phyloP scores from a whole-genome alignment of 1,140 invertebrate species.

The Cyrtorhinus lividipennis region DNA sequence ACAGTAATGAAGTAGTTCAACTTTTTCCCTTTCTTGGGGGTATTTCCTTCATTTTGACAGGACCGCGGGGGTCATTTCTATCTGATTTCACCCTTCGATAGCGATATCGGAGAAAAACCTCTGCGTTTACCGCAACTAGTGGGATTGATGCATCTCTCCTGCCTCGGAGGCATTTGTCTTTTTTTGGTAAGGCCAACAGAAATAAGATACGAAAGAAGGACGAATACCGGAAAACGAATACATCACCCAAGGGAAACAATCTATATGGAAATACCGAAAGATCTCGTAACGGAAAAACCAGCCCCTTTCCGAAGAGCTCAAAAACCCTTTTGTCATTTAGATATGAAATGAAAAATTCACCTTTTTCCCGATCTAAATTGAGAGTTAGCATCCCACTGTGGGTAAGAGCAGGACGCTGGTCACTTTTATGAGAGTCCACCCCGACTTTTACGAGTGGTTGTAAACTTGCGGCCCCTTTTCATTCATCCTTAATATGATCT shows the following conservation, averaged over 20 bases:
- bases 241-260: slow-evolving; percentile 5
- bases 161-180: slow-evolving; percentile 8
- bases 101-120: not conserved
- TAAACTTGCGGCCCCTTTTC: not conserved
- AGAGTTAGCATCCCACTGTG: not conserved
- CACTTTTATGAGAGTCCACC: not conserved
- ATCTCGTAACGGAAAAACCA: not conserved
- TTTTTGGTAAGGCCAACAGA: not conserved
- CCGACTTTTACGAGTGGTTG: not conserved
- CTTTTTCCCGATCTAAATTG: not conserved
- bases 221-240: no score
- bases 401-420: not conserved
- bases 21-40: no score
- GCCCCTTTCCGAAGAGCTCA: no score
- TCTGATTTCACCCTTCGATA: not conserved
- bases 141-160: slow-evolving; percentile 2
- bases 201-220: not conserved
- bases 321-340: slow-evolving; percentile 10
- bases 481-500: slow-evolving; percentile 6
- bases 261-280: not conserved
- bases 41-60: not conserved
- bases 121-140: not conserved
- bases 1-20: not conserved
- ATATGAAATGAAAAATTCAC: slow-evolving; percentile 5
- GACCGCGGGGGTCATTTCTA: not conserved